Conservation (phyloP, 2,888 invertebrate genomes). For the Ornithoptera priamus region DNA sequence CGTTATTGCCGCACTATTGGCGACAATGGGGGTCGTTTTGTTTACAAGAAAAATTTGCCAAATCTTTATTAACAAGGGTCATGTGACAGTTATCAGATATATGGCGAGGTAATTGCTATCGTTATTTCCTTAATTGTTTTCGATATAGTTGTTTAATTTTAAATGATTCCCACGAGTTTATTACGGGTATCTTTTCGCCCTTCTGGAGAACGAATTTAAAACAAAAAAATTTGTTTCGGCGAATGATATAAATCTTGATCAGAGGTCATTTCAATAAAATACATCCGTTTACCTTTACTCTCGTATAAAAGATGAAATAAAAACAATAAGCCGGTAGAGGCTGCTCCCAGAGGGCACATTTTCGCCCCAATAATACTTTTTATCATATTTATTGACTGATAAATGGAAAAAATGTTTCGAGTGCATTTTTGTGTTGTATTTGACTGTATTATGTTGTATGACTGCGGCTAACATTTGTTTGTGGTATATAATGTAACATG, state of each 20-base stretch:
- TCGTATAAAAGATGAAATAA: constrained; percentile 69
- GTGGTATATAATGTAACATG: background rate
- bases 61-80: constrained; percentile 43
- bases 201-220: too few relatives aligned
- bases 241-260: constrained; percentile 63
- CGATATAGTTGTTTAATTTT: too few relatives aligned
- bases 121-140: too few relatives aligned
- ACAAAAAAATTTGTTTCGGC: background rate
- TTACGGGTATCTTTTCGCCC: too few relatives aligned
- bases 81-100: constrained; percentile 39
- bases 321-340: constrained; percentile 66
- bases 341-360: constrained; percentile 67
- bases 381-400: constrained; percentile 80
- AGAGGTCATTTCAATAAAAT: constrained; percentile 70
- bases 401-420: constrained; percentile 65
- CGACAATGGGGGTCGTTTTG: constrained; percentile 58
- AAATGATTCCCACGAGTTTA: too few relatives aligned
- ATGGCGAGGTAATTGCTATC: too few relatives aligned
- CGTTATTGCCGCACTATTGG: constrained; percentile 72
- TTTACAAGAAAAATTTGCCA: constrained; percentile 67
- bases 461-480: constrained; percentile 19
- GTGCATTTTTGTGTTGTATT: constrained; percentile 71
- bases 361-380: constrained; percentile 76
- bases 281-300: constrained; percentile 56
- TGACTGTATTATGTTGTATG: constrained; percentile 36